A percentile compares a stretch with the other conserved stretches of the same genome.
These are phyloP conservation scores for Octomys mimax DNA, from an alignment of 2,797 vertebrate genomes.

Conservation along the genomic window DNA sequence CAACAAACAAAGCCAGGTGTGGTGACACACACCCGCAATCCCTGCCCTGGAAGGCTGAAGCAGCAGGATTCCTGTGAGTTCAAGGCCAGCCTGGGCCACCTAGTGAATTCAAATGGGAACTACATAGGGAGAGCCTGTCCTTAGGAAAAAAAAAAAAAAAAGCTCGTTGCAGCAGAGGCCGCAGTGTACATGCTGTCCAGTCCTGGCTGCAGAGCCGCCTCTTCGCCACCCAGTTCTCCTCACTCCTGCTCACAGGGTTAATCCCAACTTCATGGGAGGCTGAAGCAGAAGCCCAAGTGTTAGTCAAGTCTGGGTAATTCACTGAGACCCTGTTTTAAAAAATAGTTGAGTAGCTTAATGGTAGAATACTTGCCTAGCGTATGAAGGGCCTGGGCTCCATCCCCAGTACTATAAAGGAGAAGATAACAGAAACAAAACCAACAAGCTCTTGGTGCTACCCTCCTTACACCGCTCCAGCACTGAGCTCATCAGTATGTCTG, in stretches of 20 bases:
- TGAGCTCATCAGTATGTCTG: background rate
- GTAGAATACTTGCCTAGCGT: background rate
- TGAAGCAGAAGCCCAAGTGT: background rate
- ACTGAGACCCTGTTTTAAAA: background rate
- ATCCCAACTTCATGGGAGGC: background rate
- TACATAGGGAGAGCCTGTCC: background rate
- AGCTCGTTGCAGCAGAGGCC: background rate
- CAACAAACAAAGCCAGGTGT: background rate
- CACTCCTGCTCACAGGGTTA: background rate
- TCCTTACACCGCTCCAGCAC: background rate
- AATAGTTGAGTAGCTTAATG: background rate
- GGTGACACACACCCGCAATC: background rate
- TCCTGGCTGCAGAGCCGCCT: background rate
- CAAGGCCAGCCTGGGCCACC: background rate
- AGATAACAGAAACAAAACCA: background rate
- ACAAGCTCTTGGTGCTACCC: background rate
- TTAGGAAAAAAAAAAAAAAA: too few relatives aligned
- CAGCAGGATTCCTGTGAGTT: background rate
- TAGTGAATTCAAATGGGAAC: background rate
- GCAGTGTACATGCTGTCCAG: background rate
- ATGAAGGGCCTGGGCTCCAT: background rate
- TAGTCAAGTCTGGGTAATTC: background rate
- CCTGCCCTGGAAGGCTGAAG: background rate
- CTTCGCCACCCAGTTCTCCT: background rate
- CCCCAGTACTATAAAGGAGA: background rate